Conservation (phyloP, 2,888 invertebrate species). For the Dimorphilus gyrociliatus region DNA sequence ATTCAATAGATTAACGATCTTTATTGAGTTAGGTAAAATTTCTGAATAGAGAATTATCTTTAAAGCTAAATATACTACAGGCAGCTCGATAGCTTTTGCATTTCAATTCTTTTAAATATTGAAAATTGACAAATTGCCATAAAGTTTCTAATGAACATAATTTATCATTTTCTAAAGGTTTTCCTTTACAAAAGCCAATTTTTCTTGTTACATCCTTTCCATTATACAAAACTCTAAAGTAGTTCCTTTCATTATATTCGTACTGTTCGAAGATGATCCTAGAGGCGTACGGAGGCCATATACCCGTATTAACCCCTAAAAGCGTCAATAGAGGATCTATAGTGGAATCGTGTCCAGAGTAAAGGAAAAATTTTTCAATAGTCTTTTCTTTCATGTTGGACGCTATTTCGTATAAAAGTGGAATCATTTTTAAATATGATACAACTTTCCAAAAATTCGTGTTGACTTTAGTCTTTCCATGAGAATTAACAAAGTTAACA, state of each 20-base stretch:
- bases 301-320: slow-evolving; percentile 49
- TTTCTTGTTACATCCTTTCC: slow-evolving; percentile 68
- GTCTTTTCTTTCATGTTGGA: slow-evolving; percentile 9
- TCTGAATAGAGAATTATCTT: too few species aligned
- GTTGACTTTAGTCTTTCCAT: too few species aligned
- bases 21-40: too few species aligned
- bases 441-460: too few species aligned
- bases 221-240: slow-evolving; percentile 64
- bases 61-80: too few species aligned
- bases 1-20: too few species aligned
- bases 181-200: slow-evolving; percentile 54
- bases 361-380: slow-evolving; percentile 55
- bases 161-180: slow-evolving; percentile 9
- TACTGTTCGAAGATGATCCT: slow-evolving; percentile 75
- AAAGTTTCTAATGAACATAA: slow-evolving; percentile 73
- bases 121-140: slow-evolving; percentile 67
- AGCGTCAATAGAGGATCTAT: slow-evolving; percentile 64
- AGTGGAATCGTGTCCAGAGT: slow-evolving; percentile 82
- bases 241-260: slow-evolving; percentile 39
- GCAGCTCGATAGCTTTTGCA: too few species aligned
- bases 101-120: slow-evolving; percentile 60
- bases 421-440: slow-evolving; percentile 64
- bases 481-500: too few species aligned
- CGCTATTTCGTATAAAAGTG: slow-evolving; percentile 61
- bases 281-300: slow-evolving; percentile 64